Percentiles rank a stretch among this genome's conserved stretches.
Evolutionary conservation across 2,797 vertebrate genomes (phyloP).

Genomic region (Nasua narica): DNA sequence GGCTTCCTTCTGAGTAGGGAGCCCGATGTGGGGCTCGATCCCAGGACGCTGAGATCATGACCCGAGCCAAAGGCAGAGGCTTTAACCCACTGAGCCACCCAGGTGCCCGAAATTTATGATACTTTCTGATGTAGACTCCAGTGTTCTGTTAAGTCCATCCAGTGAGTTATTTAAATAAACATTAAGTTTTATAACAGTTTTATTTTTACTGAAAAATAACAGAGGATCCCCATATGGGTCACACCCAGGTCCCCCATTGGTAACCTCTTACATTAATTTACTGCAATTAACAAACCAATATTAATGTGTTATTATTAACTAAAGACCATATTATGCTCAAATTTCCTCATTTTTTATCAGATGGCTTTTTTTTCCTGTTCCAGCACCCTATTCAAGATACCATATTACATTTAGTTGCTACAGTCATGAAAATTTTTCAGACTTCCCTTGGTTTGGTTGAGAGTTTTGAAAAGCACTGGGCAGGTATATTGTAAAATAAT

Average conservation of each 20-base stretch:
- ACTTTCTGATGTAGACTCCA: not conserved
- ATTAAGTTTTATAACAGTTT: not conserved
- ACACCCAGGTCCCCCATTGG: not conserved
- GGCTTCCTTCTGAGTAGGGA: too few relatives aligned
- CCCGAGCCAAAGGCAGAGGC: too few relatives aligned
- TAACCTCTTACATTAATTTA: not conserved
- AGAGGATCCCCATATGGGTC: too few relatives aligned
- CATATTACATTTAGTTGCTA: rapidly evolving
- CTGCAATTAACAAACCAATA: too few relatives aligned
- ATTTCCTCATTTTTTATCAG: too few relatives aligned
- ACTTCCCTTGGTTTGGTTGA: not conserved
- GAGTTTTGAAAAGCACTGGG: not conserved
- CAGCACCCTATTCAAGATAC: not conserved
- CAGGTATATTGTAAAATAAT: not conserved
- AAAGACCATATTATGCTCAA: not conserved
- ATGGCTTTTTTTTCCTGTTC: not conserved
- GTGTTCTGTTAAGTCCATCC: not conserved
- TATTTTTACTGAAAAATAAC: not conserved
- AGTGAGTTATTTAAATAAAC: not conserved
- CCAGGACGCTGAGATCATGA: too few relatives aligned
- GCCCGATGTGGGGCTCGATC: too few relatives aligned
- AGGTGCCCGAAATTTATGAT: too few relatives aligned
- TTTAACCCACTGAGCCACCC: too few relatives aligned
- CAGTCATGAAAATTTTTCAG: not conserved
- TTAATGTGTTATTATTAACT: not conserved